Base-by-base conservation (phyloP, 2,888 invertebrate species). In the Branchipolynoe longqiensis region DNA sequence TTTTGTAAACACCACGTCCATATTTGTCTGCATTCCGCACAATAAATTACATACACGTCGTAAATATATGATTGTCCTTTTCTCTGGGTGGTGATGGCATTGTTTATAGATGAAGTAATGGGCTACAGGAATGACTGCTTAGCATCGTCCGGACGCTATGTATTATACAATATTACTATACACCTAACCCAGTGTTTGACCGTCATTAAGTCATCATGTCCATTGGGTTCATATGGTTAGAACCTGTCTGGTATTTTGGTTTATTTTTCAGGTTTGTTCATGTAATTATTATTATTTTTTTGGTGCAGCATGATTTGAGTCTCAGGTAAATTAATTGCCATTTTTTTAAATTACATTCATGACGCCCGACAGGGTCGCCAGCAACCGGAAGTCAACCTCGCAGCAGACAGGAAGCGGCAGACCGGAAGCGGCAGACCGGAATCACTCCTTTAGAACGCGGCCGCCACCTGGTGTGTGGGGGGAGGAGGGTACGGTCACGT, bases 41-140 rank as follows among this genome's bases (percentile, higher is more conserved):
- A 78, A 78, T 78, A 78, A 78, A 78, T 78, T 78, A 78, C 78
- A 78, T 78, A 78, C 78, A 78, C 78, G 78, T 78, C 78, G 78
- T 78, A 54, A 78, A 54, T 48, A 78, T 73, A 62, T 69, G 69
- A 69, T 38, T 69, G 69, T 69, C 69, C 18, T 69, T 69, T 33
- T 69, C 31, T 62, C 14, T 12, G 18, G 36, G n/a, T n/a, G 36
- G 38, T 69, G 69, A 69, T 69, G 69, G 69, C 69, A 69, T 69
- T 69, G 69, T 69, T 38, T n/a, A 69, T 69, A 69, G 69, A 69
- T 69, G 69, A 69, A 69, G 38, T 69, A 69, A 69, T 69, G 69
- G 38, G 69, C 69, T 69, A 69, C 38, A 69, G 69, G n/a, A 69
- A 69, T 69, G 69, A 69, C 38, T 69, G 69, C 33, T 69, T 69